Conservation (phyloP, 1,140 invertebrate genomes). For the Mycetomoellerius zeteki region DNA sequence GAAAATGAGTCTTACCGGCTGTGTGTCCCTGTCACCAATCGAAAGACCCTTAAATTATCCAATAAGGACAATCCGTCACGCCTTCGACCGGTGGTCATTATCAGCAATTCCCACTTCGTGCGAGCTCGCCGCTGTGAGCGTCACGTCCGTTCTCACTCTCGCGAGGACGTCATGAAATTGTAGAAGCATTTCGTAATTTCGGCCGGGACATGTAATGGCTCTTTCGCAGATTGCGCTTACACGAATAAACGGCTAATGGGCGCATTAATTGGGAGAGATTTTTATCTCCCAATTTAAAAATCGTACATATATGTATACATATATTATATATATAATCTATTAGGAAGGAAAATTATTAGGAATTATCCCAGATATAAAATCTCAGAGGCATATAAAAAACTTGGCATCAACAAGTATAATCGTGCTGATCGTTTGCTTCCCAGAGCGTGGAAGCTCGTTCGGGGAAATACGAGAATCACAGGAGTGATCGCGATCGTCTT, state of each 20-base stretch:
- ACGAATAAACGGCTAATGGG: slow-evolving; percentile 11
- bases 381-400: background rate
- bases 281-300: slow-evolving; percentile 9
- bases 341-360: slow-evolving; percentile 5
- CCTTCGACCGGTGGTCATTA: slow-evolving; percentile 48
- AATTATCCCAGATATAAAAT: slow-evolving; percentile 23
- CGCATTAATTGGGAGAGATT: slow-evolving; percentile 35
- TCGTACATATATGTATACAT: background rate
- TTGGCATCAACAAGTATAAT: slow-evolving; percentile 7
- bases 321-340: background rate
- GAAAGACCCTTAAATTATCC: slow-evolving; percentile 67
- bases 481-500: slow-evolving; percentile 29
- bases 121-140: background rate
- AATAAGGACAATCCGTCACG: slow-evolving; percentile 16
- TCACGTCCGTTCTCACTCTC: slow-evolving; percentile 14
- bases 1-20: slow-evolving; percentile 62
- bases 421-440: background rate
- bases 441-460: background rate
- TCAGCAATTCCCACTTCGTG: slow-evolving; percentile 37
- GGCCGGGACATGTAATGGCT: slow-evolving; percentile 3
- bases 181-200: slow-evolving; percentile 36
- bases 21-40: slow-evolving; percentile 61
- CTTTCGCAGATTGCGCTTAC: background rate
- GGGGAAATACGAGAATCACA: background rate
- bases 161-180: slow-evolving; percentile 3